Evolutionary conservation across 2,797 vertebrate genomes (phyloP).

Genomic region (Bryconaethiops microstoma): DNA sequence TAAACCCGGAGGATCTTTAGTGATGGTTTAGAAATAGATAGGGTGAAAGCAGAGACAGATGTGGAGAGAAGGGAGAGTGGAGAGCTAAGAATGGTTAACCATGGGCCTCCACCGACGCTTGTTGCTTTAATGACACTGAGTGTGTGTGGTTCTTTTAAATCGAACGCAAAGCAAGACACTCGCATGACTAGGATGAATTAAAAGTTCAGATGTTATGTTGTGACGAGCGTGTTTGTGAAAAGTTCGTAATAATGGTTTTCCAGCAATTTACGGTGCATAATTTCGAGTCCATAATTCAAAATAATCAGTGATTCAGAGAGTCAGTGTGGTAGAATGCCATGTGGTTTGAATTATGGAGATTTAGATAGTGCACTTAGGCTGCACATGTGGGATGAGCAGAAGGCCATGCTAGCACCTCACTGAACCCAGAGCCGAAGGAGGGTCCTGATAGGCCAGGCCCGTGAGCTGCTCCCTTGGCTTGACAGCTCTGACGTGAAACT

Average conservation of each 20-base stretch:
- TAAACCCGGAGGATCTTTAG: conserved; percentile 61
- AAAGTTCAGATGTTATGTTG: background rate
- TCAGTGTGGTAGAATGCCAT: conserved; percentile 13
- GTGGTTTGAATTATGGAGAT: conserved; percentile 59
- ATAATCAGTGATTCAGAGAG: background rate
- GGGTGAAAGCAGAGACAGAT: conserved; percentile 64
- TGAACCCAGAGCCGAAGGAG: conserved; percentile 42
- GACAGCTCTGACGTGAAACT: conserved; percentile 63
- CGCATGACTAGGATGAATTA: conserved; percentile 25
- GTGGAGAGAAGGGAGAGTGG: conserved; percentile 25
- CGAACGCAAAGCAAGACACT: conserved; percentile 6
- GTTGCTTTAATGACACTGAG: conserved; percentile 41
- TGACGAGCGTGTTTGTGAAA: background rate
- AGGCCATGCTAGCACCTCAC: conserved; percentile 66
- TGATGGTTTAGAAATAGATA: conserved; percentile 61
- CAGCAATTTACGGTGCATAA: background rate
- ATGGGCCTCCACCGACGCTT: conserved; percentile 46
- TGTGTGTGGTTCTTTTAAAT: conserved; percentile 1
- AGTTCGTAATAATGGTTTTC: background rate
- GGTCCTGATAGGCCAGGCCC: conserved; percentile 34
- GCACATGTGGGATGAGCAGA: conserved; percentile 47
- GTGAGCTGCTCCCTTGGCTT: conserved; percentile 45
- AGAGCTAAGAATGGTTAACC: conserved; percentile 43
- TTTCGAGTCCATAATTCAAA: background rate
- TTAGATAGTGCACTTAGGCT: conserved; percentile 40